Conservation (phyloP, 2,113 vertebrate genomes). For the Petroica traversi region DNA sequence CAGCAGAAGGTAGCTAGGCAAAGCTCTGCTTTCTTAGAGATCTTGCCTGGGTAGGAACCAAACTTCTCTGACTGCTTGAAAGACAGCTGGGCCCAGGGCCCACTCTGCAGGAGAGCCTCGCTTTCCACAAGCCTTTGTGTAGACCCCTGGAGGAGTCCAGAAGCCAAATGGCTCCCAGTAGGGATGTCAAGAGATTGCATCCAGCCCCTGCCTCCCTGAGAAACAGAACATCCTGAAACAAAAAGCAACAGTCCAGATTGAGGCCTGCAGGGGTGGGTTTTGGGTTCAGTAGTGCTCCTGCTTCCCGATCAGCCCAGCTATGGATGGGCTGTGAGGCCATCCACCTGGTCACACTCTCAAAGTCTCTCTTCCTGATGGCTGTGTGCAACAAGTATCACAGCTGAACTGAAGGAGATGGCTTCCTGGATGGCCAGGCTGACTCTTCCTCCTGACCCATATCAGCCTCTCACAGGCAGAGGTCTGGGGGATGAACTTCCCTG, state of each 20-base stretch:
- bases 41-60: background rate
- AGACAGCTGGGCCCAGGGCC: conserved; percentile 10
- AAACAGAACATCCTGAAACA: background rate
- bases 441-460: background rate
- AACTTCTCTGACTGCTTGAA: background rate
- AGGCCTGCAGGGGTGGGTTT: background rate
- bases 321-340: background rate
- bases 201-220: background rate
- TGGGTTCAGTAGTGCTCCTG: background rate
- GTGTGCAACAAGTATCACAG: background rate
- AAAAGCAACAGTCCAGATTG: background rate
- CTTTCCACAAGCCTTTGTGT: background rate
- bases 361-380: background rate
- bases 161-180: background rate
- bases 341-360: background rate
- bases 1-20: conserved; percentile 21
- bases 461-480: background rate
- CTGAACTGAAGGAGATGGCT: background rate
- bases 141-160: background rate
- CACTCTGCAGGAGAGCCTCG: background rate
- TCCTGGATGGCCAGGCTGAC: background rate
- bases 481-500: background rate
- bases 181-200: background rate
- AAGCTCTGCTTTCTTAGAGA: background rate
- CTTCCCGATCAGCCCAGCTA: background rate